These are phyloP conservation scores for Tor tambroides DNA, from an alignment of 2,113 vertebrate genomes.

Conservation along the genomic window DNA sequence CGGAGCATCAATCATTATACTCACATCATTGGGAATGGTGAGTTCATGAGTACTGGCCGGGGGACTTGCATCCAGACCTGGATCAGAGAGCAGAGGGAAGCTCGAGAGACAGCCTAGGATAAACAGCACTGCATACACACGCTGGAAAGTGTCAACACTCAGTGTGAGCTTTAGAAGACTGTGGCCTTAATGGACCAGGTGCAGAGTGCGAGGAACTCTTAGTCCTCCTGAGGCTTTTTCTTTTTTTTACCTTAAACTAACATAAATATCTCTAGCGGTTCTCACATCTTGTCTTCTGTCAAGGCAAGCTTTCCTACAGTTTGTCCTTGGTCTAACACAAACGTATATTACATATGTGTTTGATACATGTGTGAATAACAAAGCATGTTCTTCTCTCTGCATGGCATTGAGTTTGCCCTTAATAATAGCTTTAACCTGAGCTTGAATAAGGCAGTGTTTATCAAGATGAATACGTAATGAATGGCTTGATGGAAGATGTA, in stretches of 20 bases:
- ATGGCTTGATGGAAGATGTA: slow-evolving; percentile 21
- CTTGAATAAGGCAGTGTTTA: slow-evolving; percentile 10
- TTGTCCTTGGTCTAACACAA: background rate
- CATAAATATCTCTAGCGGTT: slow-evolving; percentile 12
- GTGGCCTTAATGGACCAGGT: background rate
- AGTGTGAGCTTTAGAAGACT: background rate
- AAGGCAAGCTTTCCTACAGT: background rate
- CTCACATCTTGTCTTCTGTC: background rate
- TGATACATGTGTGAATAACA: slow-evolving; percentile 17
- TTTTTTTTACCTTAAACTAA: slow-evolving; percentile 10
- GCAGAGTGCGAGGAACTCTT: background rate
- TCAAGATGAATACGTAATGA: slow-evolving; percentile 40
- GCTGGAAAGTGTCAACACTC: background rate
- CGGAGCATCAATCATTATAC: slow-evolving; percentile 66
- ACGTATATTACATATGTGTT: background rate
- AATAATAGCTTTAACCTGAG: background rate
- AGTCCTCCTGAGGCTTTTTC: background rate
- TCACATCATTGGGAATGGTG: slow-evolving; percentile 99
- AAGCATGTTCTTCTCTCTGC: background rate
- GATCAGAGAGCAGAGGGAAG: slow-evolving; percentile 54
- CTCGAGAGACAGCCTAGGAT: slow-evolving; percentile 61
- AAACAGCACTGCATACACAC: slow-evolving; percentile 50
- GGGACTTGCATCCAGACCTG: slow-evolving; percentile 96
- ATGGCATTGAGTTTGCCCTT: slow-evolving; percentile 13
- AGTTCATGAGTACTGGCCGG: slow-evolving; percentile 98